Evolutionary conservation across 2,888 invertebrate genomes (phyloP), one percentile per base, ranked within the genome.

Genomic region (Spodoptera picta): DNA sequence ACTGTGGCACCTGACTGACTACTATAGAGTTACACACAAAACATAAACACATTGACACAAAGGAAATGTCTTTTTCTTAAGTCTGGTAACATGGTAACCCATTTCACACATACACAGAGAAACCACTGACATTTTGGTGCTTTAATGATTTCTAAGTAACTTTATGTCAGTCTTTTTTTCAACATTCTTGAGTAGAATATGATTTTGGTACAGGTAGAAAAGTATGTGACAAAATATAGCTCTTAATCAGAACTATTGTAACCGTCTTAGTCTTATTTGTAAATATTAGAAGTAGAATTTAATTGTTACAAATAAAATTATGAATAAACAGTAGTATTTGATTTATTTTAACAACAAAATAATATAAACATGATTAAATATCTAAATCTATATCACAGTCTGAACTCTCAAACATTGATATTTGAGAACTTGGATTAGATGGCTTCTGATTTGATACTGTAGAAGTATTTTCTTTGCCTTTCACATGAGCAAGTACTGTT

Each of bases 361-460:
- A 42, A n/a, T 55, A 51, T 62, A 54, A 23, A 70, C 81, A 83
- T 83, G 80, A 85, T 86, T 79, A 94, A 73, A 95, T 87, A 83
- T 95, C 93, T 80, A 95, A 87, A 86, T 93, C 93, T 75, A 95
- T 90, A 88, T 95, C 94, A 90, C 94, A 94, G 83, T 95, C 93
- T 47, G 92, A 89, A 81, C 85, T 92, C 79, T 95, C 95, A 88
- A 95, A 95, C 70, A 95, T 93, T 46, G 95, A 95, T 81, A 91
- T 85, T 84, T 95, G 94, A 43, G 95, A 93, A 80, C 82, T 79
- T 36, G 79, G 74, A 66, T 64, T 65, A 41, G 80, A 73, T 12
- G 70, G 65, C 55, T 77, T 83, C 57, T 70, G 60, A 60, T 74
- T 80, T 52, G 61, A 72, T 65, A 73, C 75, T 67, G 65, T 82